A percentile compares a stretch with the other conserved stretches of the same genome.
phyloP scores from a whole-genome alignment of 2,888 invertebrate genomes.

The Cotesia congregata region DNA sequence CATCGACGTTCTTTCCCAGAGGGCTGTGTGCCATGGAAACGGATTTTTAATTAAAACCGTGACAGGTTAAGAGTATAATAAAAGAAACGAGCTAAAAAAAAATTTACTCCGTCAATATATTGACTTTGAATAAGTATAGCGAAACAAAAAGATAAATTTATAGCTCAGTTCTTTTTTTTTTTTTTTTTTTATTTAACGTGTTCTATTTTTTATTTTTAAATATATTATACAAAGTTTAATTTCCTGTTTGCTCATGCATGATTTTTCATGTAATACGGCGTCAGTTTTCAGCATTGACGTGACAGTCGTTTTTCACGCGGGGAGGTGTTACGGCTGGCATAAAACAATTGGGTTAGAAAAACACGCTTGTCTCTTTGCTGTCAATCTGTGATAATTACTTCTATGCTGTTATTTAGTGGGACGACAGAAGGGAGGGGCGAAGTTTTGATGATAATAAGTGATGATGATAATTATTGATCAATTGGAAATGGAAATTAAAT shows the following conservation, averaged over 20 bases:
- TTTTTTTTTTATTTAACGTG: not conserved
- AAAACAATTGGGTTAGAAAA: too few relatives aligned
- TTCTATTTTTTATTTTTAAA: not conserved
- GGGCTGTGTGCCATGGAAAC: constrained; percentile 27
- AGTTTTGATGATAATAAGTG: constrained; percentile 17
- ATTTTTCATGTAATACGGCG: too few relatives aligned
- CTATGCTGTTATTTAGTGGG: not conserved
- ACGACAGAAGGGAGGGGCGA: not conserved
- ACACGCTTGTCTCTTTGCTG: not conserved
- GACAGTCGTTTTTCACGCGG: too few relatives aligned
- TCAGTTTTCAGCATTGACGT: too few relatives aligned
- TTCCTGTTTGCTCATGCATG: too few relatives aligned
- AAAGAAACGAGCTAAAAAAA: constrained; percentile 22
- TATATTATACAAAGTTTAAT: too few relatives aligned
- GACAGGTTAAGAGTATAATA: constrained; percentile 9
- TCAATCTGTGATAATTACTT: constrained; percentile 20
- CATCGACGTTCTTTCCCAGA: constrained; percentile 12
- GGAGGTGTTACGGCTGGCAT: too few relatives aligned
- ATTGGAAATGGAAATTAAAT: not conserved
- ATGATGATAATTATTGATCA: constrained; percentile 21
- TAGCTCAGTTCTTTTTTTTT: constrained; percentile 1
- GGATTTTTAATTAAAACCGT: constrained; percentile 39
- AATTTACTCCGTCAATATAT: constrained; percentile 24
- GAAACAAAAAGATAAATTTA: constrained; percentile 1
- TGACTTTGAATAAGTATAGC: constrained; percentile 6